Base-by-base conservation (phyloP, 2,797 vertebrate species). In the Anomalospiza imberbis region DNA sequence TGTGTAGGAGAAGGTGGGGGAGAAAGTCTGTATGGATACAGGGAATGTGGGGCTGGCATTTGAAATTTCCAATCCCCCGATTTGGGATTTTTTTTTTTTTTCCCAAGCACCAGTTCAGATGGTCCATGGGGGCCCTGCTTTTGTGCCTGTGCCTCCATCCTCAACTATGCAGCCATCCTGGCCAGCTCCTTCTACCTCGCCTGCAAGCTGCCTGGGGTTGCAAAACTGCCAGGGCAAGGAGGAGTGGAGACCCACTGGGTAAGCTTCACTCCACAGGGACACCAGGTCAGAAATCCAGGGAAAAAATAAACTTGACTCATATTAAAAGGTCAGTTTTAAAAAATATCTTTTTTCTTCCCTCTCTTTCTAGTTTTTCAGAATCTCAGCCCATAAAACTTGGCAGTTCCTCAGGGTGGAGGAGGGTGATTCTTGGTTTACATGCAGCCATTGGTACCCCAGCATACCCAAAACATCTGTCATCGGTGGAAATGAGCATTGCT, bases 381-480 rank as follows among this genome's bases (percentile, higher is more conserved):
- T 44, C 32, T 79, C 32, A 73, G 54, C 66, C 72, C 38, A 25
- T 32, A 24, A 81, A 48, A 75, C 44, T 77, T 83, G 48, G 66
- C 3, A 1, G 68, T 31, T 88, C 18, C 62, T 95, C 47, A 36
- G 73, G 76, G 45, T 62, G 62, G 73, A 91, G 73, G 55, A 78
- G 68, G 34, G 45, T 8, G 29, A n/a, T 44, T 90, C 51, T 38
- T 84, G 54, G 89, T 91, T 93, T 62, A 38, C 67, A 55, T 17
- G 48, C 51, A 72, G 47, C 60, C 7, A 1, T 54, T 5, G 1
- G 67, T 91, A 89, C 91, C 89, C 89, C 70, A 76, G 85, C 76
- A 47, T 93, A 83, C 85, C 89, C 26, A 0, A 90, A 94, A 95
- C 73, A 89, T 91, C 92, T 95, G 94, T 88, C 63, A 40, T 60